Percentiles rank a stretch among this genome's conserved stretches.
Conservation (phyloP, 2,888 invertebrate genomes). For the Cosmorhoe ocellata region DNA sequence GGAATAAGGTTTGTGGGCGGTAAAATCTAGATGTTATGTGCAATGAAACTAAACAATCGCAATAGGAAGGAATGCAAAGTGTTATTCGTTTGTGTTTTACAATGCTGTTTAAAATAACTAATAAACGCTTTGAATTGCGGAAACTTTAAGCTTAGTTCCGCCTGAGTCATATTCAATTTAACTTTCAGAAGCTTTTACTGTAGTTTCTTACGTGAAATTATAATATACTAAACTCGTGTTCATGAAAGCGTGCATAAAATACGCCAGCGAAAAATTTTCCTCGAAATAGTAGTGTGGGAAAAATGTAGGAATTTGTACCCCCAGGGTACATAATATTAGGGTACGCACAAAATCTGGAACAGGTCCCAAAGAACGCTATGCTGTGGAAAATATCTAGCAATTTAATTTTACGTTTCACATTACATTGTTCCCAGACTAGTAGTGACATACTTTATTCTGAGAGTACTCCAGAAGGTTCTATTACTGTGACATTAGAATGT, state of each 20-base stretch:
- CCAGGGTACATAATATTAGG: conserved; percentile 12
- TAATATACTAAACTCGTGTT: background rate
- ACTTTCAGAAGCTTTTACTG: background rate
- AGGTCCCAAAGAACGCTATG: conserved; percentile 43
- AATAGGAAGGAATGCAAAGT: background rate
- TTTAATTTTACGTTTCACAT: conserved; percentile 50
- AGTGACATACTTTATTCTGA: conserved; percentile 43
- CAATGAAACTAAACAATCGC: conserved; percentile 18
- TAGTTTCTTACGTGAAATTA: background rate
- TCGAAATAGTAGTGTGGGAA: conserved; percentile 8
- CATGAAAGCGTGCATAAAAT: conserved; percentile 2
- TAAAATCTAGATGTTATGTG: conserved; percentile 20
- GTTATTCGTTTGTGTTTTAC: background rate
- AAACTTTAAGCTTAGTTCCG: background rate
- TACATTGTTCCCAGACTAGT: conserved; percentile 37
- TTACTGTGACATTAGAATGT: conserved; percentile 36
- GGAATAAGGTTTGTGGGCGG: conserved; percentile 21
- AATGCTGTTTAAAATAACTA: background rate
- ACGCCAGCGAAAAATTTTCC: conserved; percentile 1
- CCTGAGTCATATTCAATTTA: background rate
- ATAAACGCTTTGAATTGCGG: too few relatives aligned
- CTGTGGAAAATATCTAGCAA: conserved; percentile 48
- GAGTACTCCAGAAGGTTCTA: conserved; percentile 31
- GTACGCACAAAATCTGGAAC: conserved; percentile 41
- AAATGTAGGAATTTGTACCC: conserved; percentile 39